Evolutionary conservation across 1,140 invertebrate genomes (phyloP), one percentile per base, ranked within the genome.

Genomic region (Euwallacea similis): DNA sequence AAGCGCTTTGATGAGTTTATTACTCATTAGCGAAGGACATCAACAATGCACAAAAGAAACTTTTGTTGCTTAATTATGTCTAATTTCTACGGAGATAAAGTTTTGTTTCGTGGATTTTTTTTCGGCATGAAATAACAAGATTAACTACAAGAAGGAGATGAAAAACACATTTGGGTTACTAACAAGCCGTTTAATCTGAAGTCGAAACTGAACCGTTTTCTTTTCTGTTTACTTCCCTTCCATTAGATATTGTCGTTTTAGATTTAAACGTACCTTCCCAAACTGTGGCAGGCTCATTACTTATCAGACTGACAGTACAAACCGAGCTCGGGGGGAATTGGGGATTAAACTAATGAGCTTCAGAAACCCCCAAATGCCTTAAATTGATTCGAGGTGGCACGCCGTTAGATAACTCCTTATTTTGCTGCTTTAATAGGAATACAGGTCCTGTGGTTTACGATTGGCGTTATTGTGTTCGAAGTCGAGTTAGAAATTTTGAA

Each of bases 341-440:
- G 47, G 64, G 50, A 66, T 66, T 66, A 41, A 66, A 66, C 64
- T 66, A 66, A 66, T 66, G 64, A 66, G 64, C 64, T 43, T 66
- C 64, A 56, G 21, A 66, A 54, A 66, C 64, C 50, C 64, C 64
- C 13, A 46, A 66, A 66, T 43, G 64, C n/a, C 21, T 66, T 43
- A 66, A 66, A 55, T 56, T 56, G 64, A 67, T 67, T 58, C 42
- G 65, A 67, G 65, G 65, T 67, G 65, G 65, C 65, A 59, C 65
- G 54, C 47, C 21, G 21, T 33, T 33, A 33, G 21, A 33, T 33
- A 33, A 33, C 21, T 33, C 21, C 21, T 33, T 33, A 33, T 33
- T 33, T 33, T 33, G 21, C 21, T 4, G 21, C 21, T 33, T 33
- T 33, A 33, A 33, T 33, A 33, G 21, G 21, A 33, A 33, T 33